Percentiles rank a stretch among this genome's conserved stretches.
phyloP scores from a whole-genome alignment of 2,797 vertebrate genomes.

The Hemitrygon akajei region DNA sequence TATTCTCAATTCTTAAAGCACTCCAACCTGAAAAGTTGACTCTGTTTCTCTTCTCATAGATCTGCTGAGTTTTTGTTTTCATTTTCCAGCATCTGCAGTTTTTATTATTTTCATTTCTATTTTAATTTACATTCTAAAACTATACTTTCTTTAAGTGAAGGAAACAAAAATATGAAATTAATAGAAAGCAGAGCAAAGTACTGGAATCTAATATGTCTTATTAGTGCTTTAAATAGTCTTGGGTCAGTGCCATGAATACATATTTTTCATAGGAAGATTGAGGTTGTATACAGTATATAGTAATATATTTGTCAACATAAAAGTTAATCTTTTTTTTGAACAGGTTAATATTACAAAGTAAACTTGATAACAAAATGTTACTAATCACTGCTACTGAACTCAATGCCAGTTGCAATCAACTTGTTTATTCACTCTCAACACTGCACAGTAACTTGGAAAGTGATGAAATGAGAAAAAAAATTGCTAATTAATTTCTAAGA shows the following conservation, averaged over 20 bases:
- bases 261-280: neutral
- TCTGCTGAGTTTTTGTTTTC: too few species aligned
- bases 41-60: too few species aligned
- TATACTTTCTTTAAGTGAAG: neutral
- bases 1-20: too few species aligned
- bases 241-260: neutral
- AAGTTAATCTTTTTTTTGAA: neutral
- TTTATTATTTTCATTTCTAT: neutral
- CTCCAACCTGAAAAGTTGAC: too few species aligned
- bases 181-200: neutral
- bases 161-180: neutral
- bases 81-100: too few species aligned
- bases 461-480: neutral
- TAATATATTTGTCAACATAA: neutral
- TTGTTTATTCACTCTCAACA: neutral
- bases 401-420: neutral
- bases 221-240: neutral
- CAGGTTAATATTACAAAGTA: constrained; percentile 1
- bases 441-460: neutral
- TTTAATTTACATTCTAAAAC: neutral
- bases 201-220: neutral
- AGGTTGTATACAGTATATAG: neutral
- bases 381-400: neutral
- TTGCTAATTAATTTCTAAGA: neutral
- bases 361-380: neutral